Evolutionary conservation across 1,140 invertebrate genomes (phyloP).

Genomic region (Hylaeus anthracinus): DNA sequence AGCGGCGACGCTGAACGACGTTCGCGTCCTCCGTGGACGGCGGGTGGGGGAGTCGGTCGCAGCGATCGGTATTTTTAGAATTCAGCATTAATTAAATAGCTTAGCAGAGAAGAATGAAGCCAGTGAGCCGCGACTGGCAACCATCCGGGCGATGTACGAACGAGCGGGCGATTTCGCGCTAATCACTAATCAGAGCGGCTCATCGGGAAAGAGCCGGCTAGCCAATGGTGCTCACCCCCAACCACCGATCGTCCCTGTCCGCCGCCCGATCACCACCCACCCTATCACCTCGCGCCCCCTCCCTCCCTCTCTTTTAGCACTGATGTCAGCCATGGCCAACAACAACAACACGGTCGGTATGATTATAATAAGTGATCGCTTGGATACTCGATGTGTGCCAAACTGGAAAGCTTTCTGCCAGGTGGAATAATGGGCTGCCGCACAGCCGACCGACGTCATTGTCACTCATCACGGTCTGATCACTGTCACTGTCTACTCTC

Average conservation of each 20-base stretch:
- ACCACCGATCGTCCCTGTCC: constrained; percentile 1
- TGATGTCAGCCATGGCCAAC: constrained; percentile 64
- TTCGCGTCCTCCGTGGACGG: constrained; percentile 47
- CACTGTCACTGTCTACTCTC: constrained; percentile 67
- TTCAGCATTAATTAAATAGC: constrained; percentile 69
- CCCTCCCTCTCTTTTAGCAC: constrained; percentile 52
- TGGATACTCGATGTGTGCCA: constrained; percentile 70
- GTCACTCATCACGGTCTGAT: constrained; percentile 69
- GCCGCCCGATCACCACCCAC: constrained; percentile 11
- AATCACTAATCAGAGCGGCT: constrained; percentile 67
- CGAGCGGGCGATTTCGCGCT: constrained; percentile 66
- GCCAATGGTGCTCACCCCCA: constrained; percentile 55
- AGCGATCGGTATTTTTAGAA: constrained; percentile 63
- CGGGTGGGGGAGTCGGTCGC: constrained; percentile 12
- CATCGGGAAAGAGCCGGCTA: constrained; percentile 46
- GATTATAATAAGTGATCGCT: constrained; percentile 69
- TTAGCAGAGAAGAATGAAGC: constrained; percentile 64
- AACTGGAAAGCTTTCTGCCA: constrained; percentile 69
- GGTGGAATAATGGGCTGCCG: constrained; percentile 68
- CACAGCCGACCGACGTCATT: constrained; percentile 69
- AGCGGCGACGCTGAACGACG: constrained; percentile 3
- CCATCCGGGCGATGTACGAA: constrained; percentile 66
- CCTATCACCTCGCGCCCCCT: constrained; percentile 14
- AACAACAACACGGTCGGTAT: constrained; percentile 63
- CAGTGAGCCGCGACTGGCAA: constrained; percentile 66